Conservation (phyloP, 1,140 invertebrate species). For the Neodiprion fabricii region DNA sequence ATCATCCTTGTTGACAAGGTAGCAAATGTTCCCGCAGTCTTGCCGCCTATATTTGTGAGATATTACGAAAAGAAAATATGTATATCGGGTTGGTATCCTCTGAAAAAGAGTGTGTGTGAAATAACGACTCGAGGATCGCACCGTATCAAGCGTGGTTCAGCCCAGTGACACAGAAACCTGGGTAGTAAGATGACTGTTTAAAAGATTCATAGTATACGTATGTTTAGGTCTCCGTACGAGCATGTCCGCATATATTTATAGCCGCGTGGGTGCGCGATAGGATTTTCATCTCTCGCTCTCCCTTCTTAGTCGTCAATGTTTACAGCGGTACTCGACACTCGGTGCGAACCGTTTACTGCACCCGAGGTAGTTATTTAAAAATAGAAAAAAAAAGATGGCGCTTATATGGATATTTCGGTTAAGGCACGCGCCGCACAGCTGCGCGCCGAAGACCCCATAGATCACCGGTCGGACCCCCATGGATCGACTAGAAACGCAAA, state of each 20-base stretch:
- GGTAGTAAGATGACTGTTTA: not conserved
- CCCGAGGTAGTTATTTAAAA: not conserved
- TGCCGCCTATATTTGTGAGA: too few species aligned
- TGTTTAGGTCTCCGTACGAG: not conserved
- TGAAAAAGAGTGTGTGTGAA: too few species aligned
- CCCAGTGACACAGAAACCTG: constrained; percentile 4
- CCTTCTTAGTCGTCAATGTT: not conserved
- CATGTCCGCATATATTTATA: constrained; percentile 17
- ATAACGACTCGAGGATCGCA: too few species aligned
- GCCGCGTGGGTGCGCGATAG: constrained; percentile 13
- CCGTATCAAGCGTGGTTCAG: not conserved
- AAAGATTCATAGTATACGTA: not conserved
- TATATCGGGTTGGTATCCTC: too few species aligned
- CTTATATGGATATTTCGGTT: not conserved
- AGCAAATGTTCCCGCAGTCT: too few species aligned
- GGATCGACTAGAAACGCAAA: not conserved
- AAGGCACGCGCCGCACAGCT: not conserved
- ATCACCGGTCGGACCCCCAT: not conserved
- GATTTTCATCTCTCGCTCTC: not conserved
- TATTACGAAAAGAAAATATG: too few species aligned
- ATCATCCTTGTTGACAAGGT: too few species aligned
- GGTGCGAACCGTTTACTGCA: not conserved
- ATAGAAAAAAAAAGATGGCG: not conserved
- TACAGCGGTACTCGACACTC: not conserved
- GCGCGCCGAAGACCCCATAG: not conserved